Percentiles rank a stretch among this genome's conserved stretches.
Evolutionary conservation across 2,113 vertebrate species (phyloP).

Genomic region (Eudyptes chrysolophus): DNA sequence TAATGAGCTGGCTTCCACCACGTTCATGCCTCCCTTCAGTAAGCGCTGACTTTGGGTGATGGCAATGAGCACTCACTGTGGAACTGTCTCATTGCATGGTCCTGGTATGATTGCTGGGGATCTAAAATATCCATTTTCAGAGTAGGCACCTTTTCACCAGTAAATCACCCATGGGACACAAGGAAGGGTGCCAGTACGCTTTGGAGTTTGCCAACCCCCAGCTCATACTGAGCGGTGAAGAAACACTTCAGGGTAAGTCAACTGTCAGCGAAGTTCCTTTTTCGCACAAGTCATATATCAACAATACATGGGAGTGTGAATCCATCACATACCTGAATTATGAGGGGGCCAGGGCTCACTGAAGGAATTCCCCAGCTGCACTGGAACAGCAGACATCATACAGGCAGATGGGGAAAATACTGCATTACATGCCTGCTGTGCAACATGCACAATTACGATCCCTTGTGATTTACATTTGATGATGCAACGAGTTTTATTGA

Average conservation of each 20-base stretch:
- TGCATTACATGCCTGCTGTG: not conserved
- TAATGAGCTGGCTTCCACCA: not conserved
- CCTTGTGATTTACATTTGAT: not conserved
- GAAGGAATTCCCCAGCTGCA: not conserved
- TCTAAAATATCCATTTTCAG: not conserved
- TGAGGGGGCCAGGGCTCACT: accelerated
- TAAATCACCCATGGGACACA: not conserved
- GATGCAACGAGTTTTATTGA: not conserved
- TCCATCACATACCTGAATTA: not conserved
- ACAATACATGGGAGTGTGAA: not conserved
- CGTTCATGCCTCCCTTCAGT: not conserved
- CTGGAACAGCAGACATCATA: not conserved
- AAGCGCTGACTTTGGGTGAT: accelerated
- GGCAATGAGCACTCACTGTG: not conserved
- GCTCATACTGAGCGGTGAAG: not conserved
- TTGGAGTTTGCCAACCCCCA: not conserved
- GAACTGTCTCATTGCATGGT: not conserved
- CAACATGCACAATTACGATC: accelerated
- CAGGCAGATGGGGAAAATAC: not conserved
- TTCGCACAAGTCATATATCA: not conserved
- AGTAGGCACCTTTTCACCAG: not conserved
- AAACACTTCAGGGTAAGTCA: not conserved
- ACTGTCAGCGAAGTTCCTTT: not conserved
- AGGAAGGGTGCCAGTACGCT: not conserved
- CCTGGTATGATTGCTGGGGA: not conserved